A percentile compares a stretch with the other conserved stretches of the same genome.
phyloP scores from a whole-genome alignment of 2,888 invertebrate species.

The Pimpla rufipes region DNA sequence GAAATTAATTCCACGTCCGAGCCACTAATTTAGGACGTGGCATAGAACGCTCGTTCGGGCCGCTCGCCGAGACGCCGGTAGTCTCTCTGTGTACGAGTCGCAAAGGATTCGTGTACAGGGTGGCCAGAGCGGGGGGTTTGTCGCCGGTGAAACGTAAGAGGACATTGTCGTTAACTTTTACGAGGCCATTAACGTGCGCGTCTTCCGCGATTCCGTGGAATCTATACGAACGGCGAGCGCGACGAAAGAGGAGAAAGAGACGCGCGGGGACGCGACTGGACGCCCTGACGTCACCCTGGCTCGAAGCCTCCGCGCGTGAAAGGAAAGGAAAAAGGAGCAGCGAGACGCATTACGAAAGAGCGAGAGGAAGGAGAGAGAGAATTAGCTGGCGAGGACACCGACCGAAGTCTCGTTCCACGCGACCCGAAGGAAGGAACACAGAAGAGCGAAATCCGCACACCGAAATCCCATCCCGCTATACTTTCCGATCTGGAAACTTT shows the following conservation, averaged over 20 bases:
- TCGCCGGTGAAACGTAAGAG: slow-evolving; percentile 81
- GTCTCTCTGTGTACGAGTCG: slow-evolving; percentile 44
- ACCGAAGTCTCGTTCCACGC: slow-evolving; percentile 64
- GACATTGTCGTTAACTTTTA: slow-evolving; percentile 85
- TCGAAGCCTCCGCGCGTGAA: slow-evolving; percentile 54
- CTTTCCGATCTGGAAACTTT: slow-evolving; percentile 72
- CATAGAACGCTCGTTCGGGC: slow-evolving; percentile 51
- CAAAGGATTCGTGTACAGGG: slow-evolving; percentile 61
- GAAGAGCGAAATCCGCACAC: slow-evolving; percentile 16
- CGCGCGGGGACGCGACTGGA: slow-evolving; percentile 73
- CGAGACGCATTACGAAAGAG: slow-evolving; percentile 58
- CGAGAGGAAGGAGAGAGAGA: slow-evolving; percentile 76
- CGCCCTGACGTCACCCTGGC: slow-evolving; percentile 80
- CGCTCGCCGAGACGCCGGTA: slow-evolving; percentile 32
- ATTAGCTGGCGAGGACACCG: slow-evolving; percentile 76
- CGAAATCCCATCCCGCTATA: slow-evolving; percentile 44
- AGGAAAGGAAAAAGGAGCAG: slow-evolving; percentile 78
- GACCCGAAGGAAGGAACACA: slow-evolving; percentile 21
- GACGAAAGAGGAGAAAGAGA: not conserved
- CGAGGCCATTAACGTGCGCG: slow-evolving; percentile 84
- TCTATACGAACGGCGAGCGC: slow-evolving; percentile 25
- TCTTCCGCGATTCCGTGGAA: slow-evolving; percentile 81
- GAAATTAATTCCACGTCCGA: slow-evolving; percentile 83
- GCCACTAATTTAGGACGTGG: slow-evolving; percentile 82
- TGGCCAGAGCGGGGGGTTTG: slow-evolving; percentile 70